These are phyloP conservation scores for Artibeus jamaicensis DNA, from an alignment of 2,797 vertebrate species.

Conservation along the genomic window DNA sequence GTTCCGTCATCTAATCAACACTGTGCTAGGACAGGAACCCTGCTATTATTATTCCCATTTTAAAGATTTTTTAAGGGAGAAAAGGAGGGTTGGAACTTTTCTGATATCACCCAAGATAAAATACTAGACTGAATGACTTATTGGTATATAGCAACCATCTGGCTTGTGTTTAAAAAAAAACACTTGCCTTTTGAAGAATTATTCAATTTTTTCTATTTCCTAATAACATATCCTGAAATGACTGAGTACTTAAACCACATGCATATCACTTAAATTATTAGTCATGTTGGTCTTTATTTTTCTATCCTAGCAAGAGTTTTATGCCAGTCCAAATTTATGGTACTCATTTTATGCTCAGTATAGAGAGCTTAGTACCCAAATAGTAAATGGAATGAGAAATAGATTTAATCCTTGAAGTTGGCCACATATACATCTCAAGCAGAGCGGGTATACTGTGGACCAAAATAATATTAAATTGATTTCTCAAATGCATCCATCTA, in stretches of 20 bases:
- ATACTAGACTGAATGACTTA: background rate
- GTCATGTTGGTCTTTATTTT: background rate
- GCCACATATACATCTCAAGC: background rate
- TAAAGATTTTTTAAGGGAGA: background rate
- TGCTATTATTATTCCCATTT: background rate
- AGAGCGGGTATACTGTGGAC: background rate
- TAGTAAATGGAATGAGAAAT: background rate
- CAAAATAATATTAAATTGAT: background rate
- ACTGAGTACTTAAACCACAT: background rate
- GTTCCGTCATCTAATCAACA: background rate
- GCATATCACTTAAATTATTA: background rate
- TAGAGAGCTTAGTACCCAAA: background rate
- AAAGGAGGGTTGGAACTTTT: background rate
- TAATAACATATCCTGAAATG: background rate
- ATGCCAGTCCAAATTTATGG: background rate
- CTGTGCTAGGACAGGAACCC: background rate
- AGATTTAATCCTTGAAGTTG: background rate
- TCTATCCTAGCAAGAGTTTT: background rate
- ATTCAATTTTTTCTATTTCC: background rate
- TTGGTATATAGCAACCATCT: background rate
- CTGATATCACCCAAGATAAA: background rate
- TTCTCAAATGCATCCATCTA: background rate
- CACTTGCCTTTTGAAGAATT: background rate
- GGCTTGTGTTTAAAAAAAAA: background rate
- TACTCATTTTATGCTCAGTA: background rate